Evolutionary conservation across 2,113 vertebrate genomes (phyloP), one percentile per base, ranked within the genome.

Genomic region (Chloropsis hardwickii): DNA sequence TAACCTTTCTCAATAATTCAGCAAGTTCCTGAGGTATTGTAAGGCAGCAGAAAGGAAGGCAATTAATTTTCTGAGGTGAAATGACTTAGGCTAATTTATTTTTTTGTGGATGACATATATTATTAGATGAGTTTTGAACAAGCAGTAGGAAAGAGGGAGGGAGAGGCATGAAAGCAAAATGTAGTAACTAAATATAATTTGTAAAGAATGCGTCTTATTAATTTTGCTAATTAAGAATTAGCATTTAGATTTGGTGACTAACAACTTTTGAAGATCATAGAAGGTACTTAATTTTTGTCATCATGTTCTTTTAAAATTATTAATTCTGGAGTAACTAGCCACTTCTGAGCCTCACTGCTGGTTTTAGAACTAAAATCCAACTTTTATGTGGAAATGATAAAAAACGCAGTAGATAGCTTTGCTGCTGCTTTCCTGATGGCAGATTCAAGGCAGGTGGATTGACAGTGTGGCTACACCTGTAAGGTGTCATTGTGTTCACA

Each of bases 1-100:
- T 95, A 90, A 87, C 78, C 76, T 87, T 94, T 89, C 92, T 92
- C 40, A 86, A 58, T 91, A 94, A 94, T 92, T 94, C 50, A 78
- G 13, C 21, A 37, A 76, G 60, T 83, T 94, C 61, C 51, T 69
- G 65, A 65, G 45, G 45, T 71, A 71, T 87, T 74, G 21, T 90
- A 74, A 85, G 61, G 33, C 60, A 85, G 64, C 53, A 77, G 62
- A 71, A 83, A 84, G 24, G 57, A 70, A 88, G 62, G 54, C 67
- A 86, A 91, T 92, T 94, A 79, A 74, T 95, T 95, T 92, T 85
- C 64, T 74, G 48, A 87, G 73, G 39, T 65, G 40, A 89, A 95
- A 56, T 79, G 22, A 85, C 86, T 93, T 89, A 85, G 51, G 69
- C 47, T 74, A 61, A 79, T 84, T 76, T 74, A 39, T 50, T 67